A percentile compares a stretch with the other conserved stretches of the same genome.
These are phyloP conservation scores for Rhabditoides inermis DNA, from an alignment of 2,888 invertebrate species.

Conservation along the genomic window DNA sequence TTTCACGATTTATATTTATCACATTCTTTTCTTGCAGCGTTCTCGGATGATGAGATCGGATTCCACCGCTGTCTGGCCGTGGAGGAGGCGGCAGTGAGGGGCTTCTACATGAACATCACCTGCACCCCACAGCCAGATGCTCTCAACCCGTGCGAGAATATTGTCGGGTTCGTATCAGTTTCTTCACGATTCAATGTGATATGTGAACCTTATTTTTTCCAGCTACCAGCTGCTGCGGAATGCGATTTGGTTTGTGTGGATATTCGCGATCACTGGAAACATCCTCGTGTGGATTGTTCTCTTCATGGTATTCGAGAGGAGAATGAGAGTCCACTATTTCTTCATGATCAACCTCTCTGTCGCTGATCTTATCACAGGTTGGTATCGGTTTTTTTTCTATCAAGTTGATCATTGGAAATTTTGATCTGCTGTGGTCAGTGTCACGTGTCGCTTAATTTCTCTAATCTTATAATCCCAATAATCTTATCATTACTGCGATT, in stretches of 20 bases:
- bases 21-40: conserved; percentile 12
- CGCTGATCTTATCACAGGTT: conserved; percentile 92
- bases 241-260: conserved; percentile 92
- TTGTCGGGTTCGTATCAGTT: conserved; percentile 64
- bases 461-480: too few relatives aligned
- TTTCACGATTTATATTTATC: too few relatives aligned
- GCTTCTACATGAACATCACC: conserved; percentile 35
- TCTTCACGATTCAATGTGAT: not conserved
- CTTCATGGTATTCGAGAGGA: conserved; percentile 29
- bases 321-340: conserved; percentile 87
- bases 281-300: conserved; percentile 61
- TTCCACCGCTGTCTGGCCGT: not conserved
- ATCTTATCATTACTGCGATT: too few relatives aligned
- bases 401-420: too few relatives aligned
- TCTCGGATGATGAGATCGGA: conserved; percentile 15
- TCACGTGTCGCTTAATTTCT: too few relatives aligned
- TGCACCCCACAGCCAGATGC: conserved; percentile 67
- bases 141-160: conserved; percentile 79
- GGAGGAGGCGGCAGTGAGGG: conserved; percentile 13
- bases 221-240: conserved; percentile 36
- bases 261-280: conserved; percentile 86
- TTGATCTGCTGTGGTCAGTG: too few relatives aligned
- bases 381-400: not conserved
- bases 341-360: conserved; percentile 90
- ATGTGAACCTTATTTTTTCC: not conserved